phyloP scores from a whole-genome alignment of 2,888 invertebrate genomes.

The Tolmerus cingulatus region DNA sequence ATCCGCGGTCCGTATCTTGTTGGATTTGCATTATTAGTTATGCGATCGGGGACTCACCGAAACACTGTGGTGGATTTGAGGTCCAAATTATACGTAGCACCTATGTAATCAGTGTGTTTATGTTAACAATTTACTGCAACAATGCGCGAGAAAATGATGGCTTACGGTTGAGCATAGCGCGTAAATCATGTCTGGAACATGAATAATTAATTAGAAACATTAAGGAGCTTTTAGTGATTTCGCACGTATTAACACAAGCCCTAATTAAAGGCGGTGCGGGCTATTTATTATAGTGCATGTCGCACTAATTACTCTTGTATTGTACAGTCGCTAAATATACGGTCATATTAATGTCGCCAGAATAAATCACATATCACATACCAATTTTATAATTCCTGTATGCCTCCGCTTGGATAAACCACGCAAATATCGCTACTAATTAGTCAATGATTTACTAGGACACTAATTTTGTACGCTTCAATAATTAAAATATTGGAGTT shows the following conservation, averaged over 20 bases:
- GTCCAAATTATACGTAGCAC: background rate
- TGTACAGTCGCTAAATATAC: background rate
- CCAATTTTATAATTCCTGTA: background rate
- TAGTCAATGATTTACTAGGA: background rate
- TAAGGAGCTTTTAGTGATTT: constrained; percentile 1
- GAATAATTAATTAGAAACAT: constrained; percentile 17
- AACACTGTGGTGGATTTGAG: background rate
- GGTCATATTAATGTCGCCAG: background rate
- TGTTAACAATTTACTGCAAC: background rate
- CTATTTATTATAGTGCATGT: background rate
- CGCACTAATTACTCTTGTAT: background rate
- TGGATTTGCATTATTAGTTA: background rate
- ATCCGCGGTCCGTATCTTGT: background rate
- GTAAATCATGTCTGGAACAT: background rate
- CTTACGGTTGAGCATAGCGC: background rate
- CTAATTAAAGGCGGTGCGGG: background rate
- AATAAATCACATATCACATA: background rate
- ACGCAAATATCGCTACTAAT: background rate
- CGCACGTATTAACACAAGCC: background rate
- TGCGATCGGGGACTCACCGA: background rate
- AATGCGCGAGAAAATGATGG: background rate
- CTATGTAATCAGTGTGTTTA: background rate
- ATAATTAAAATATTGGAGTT: background rate
- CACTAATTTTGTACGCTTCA: background rate
- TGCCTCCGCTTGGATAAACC: background rate